Evolutionary conservation across 2,113 vertebrate genomes (phyloP), one percentile per base, ranked within the genome.

Genomic region (Pampusana beccarii): DNA sequence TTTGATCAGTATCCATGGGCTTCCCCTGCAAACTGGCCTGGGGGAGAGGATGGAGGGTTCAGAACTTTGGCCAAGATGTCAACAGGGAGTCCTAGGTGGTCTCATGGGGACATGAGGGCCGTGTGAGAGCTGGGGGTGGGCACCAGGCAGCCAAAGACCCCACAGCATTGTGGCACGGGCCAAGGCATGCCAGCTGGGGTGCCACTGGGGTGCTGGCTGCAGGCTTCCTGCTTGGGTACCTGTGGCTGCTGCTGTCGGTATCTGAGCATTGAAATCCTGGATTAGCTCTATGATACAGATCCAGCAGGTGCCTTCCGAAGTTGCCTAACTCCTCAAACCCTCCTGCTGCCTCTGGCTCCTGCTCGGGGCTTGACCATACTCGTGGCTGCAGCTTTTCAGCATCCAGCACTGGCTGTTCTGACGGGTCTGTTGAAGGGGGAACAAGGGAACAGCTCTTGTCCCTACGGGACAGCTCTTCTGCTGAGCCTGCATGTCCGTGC

Each of bases 1-100:
- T 13, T 4, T 29, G 46, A 56, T 74, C 0, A 0, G 1, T 33
- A 2, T 14, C 24, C 2, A 0, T 16, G 20, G 33, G 28, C 48
- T 72, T 75, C n/a, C 23, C 21, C 38, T 2, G 2, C 13, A 36
- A 67, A 57, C 16, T 0, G 1, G 38, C 11, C 14, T 13, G 23
- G 33, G 46, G 13, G 62, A 23, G 17, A 70, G 17, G 6, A 3
- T 26, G 31, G 38, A 64, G 23, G 11, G 28, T 26, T 3, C 42
- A 2, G 44, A 34, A 10, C 50, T 65, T 83, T 56, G 40, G 19
- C 54, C 4, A 2, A 33, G 34, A 25, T 28, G 71, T 44, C 42
- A 44, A 44, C 42, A 44, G 16, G 42, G 42, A 44, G 42, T 44
- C 42, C 42, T 44, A 44, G 42, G 17, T 44, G 42, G 42, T 44